phyloP scores from a whole-genome alignment of 2,888 invertebrate species.

The Plebejus argus region DNA sequence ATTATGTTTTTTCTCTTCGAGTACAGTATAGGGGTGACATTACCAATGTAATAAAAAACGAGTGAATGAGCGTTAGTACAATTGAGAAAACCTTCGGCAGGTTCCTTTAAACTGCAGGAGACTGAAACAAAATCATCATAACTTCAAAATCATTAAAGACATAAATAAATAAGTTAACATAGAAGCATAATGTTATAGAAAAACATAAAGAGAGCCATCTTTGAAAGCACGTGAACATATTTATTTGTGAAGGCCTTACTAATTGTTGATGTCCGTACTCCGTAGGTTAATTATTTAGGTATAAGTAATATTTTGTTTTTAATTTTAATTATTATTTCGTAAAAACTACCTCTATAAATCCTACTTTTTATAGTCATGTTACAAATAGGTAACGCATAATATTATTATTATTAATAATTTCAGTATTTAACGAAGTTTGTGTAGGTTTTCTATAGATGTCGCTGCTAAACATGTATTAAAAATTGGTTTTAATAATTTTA shows the following conservation, averaged over 20 bases:
- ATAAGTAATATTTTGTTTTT: no score
- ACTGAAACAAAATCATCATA: conserved; percentile 38
- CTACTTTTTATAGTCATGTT: no score
- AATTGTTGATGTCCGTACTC: no score
- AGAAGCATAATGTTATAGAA: no score
- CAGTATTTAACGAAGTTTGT: no score
- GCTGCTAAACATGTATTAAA: background rate
- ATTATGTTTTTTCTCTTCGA: conserved; percentile 85
- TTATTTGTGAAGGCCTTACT: background rate
- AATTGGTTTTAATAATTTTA: background rate
- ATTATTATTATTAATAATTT: no score
- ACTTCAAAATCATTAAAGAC: background rate
- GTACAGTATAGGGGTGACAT: conserved; percentile 67
- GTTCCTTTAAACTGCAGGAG: conserved; percentile 68
- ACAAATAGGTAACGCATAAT: no score
- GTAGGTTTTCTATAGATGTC: background rate
- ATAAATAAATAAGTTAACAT: background rate
- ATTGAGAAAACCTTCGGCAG: conserved; percentile 93
- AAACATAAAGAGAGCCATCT: background rate
- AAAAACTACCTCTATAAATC: no score
- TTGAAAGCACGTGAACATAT: background rate
- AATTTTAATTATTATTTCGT: no score
- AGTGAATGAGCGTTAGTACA: conserved; percentile 92
- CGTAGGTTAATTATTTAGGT: no score
- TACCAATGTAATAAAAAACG: conserved; percentile 82